Evolutionary conservation across 2,797 vertebrate genomes (phyloP).

Genomic region (Tinamus major): DNA sequence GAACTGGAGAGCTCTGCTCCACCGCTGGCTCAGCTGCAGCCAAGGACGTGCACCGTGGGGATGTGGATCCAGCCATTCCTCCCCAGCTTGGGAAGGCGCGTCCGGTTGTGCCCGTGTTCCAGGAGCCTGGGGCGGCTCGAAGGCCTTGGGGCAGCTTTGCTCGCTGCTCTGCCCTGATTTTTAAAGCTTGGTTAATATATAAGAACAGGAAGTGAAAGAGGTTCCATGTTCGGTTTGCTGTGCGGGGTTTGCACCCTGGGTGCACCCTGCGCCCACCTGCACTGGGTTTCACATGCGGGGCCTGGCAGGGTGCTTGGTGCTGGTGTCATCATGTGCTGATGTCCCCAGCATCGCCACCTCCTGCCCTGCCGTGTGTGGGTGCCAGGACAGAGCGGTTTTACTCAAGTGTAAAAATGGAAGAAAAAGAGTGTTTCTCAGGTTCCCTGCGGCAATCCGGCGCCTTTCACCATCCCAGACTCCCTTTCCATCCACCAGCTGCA

Average conservation of each 20-base stretch:
- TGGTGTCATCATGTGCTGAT: too few species aligned
- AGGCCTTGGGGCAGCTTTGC: neutral
- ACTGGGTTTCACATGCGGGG: too few species aligned
- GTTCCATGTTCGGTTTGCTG: too few species aligned
- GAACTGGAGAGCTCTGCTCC: neutral
- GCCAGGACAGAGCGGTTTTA: too few species aligned
- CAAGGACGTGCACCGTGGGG: neutral
- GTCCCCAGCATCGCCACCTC: too few species aligned
- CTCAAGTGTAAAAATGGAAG: neutral
- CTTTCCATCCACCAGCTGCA: too few species aligned
- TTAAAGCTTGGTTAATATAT: rapidly evolving
- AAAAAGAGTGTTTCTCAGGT: neutral
- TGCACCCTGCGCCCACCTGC: too few species aligned
- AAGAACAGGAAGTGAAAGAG: rapidly evolving
- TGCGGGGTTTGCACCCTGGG: too few species aligned
- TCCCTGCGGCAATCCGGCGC: too few species aligned
- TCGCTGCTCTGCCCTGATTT: neutral
- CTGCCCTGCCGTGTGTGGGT: too few species aligned
- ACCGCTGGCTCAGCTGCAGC: neutral
- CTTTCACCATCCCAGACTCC: too few species aligned
- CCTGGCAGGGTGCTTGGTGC: too few species aligned
- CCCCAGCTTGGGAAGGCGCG: neutral
- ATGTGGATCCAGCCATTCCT: neutral
- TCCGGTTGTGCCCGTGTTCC: neutral
- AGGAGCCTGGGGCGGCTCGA: neutral